phyloP scores from a whole-genome alignment of 2,113 vertebrate genomes.

The Nanorana parkeri region DNA sequence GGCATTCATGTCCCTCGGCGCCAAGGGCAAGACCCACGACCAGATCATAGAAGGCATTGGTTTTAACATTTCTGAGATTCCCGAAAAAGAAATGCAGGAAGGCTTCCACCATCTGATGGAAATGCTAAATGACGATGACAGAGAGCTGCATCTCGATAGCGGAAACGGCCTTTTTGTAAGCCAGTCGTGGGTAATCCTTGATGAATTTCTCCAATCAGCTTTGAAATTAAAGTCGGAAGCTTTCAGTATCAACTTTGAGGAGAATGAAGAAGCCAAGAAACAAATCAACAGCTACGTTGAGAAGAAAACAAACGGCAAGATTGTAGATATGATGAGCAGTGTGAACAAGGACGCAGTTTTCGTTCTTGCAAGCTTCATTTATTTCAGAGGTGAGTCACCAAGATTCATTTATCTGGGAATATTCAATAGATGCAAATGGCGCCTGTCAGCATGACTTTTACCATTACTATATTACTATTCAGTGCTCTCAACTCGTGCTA shows the following conservation, averaged over 20 bases:
- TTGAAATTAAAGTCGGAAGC: conserved; percentile 71
- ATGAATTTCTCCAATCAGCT: conserved; percentile 70
- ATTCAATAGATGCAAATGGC: not conserved
- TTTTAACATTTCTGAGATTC: conserved; percentile 66
- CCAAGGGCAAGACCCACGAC: not conserved
- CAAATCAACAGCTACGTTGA: conserved; percentile 74
- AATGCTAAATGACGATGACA: conserved; percentile 65
- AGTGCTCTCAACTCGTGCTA: no score
- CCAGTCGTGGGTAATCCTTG: conserved; percentile 66
- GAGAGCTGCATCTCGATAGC: conserved; percentile 67
- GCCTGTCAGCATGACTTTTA: no score
- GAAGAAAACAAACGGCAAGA: conserved; percentile 76
- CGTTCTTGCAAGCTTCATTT: conserved; percentile 78
- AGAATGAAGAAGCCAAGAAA: conserved; percentile 64
- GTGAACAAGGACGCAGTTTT: conserved; percentile 68
- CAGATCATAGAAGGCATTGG: conserved; percentile 68
- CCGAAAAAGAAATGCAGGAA: conserved; percentile 65
- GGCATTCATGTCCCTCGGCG: not conserved
- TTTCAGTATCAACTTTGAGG: conserved; percentile 72
- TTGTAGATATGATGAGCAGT: conserved; percentile 69
- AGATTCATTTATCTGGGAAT: not conserved
- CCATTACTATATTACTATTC: no score
- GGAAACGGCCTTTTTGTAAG: conserved; percentile 78
- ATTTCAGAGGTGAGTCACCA: conserved; percentile 77
- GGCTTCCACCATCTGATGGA: conserved; percentile 72